Conservation (phyloP, 1,140 invertebrate genomes). For the Anadara kagoshimensis region DNA sequence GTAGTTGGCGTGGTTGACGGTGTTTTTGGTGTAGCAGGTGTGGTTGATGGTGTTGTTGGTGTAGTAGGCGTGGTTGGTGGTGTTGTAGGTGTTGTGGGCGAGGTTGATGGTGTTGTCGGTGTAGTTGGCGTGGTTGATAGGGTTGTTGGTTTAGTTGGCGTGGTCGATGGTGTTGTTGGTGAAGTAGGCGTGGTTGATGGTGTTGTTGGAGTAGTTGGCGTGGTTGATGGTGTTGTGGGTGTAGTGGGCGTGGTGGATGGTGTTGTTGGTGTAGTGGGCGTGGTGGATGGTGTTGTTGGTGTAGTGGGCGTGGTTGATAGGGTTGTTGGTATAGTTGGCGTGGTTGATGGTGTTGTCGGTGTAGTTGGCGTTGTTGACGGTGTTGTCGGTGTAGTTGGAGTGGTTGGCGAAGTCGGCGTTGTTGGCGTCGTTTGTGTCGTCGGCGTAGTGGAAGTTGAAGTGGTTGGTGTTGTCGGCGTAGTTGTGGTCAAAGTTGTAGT, state of each 20-base stretch:
- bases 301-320: not conserved
- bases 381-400: not conserved
- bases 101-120: not conserved
- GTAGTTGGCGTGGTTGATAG: not conserved
- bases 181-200: not conserved
- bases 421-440: not conserved
- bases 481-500: too few relatives aligned
- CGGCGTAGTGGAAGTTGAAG: not conserved
- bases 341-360: not conserved
- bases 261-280: not conserved
- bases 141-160: not conserved
- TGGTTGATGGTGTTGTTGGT: not conserved
- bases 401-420: not conserved
- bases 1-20: not conserved
- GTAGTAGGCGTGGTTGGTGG: not conserved
- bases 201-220: not conserved
- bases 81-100: not conserved
- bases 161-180: not conserved
- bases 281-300: not conserved
- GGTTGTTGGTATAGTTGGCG: not conserved
- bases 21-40: not conserved
- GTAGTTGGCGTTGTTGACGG: not conserved
- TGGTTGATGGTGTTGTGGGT: not conserved
- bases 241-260: not conserved
- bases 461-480: too few relatives aligned